phyloP scores from a whole-genome alignment of 2,888 invertebrate genomes.

The Phoenoteleia sp. region DNA sequence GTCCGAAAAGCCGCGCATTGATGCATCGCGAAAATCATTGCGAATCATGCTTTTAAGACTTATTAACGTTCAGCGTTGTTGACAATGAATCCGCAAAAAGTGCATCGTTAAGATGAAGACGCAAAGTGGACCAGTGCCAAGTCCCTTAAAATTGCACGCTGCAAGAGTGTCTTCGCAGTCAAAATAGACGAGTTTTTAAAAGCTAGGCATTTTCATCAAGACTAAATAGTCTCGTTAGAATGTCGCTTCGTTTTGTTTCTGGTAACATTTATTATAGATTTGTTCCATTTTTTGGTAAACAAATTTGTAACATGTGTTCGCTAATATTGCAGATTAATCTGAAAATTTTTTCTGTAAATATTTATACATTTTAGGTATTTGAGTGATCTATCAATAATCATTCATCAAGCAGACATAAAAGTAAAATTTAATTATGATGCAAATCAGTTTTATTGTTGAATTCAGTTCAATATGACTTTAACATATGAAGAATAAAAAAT shows the following conservation, averaged over 20 bases:
- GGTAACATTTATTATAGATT: conserved; percentile 41
- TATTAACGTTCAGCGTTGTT: conserved; percentile 52
- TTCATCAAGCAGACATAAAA: too few relatives aligned
- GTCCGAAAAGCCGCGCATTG: conserved; percentile 5
- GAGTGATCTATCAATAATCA: too few relatives aligned
- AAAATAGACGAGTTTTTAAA: conserved; percentile 72
- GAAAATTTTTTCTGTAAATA: too few relatives aligned
- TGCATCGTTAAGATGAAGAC: conserved; percentile 50
- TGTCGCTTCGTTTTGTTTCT: conserved; percentile 33
- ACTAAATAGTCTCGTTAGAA: conserved; percentile 64
- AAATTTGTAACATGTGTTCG: background rate
- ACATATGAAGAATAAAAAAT: too few relatives aligned
- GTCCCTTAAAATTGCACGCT: conserved; percentile 64
- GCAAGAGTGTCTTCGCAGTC: conserved; percentile 63
- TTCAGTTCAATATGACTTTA: too few relatives aligned
- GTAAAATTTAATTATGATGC: too few relatives aligned
- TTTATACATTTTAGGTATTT: too few relatives aligned
- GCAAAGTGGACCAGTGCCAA: conserved; percentile 60
- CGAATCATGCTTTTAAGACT: conserved; percentile 44
- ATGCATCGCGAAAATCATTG: conserved; percentile 1
- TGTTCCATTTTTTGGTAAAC: conserved; percentile 16
- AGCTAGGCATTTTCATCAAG: conserved; percentile 63
- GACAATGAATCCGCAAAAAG: conserved; percentile 62
- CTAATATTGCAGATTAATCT: background rate
- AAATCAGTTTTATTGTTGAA: too few relatives aligned